Percentiles rank a stretch among this genome's conserved stretches.
Evolutionary conservation across 2,888 invertebrate genomes (phyloP).

Genomic region (Coecobrya sp.): DNA sequence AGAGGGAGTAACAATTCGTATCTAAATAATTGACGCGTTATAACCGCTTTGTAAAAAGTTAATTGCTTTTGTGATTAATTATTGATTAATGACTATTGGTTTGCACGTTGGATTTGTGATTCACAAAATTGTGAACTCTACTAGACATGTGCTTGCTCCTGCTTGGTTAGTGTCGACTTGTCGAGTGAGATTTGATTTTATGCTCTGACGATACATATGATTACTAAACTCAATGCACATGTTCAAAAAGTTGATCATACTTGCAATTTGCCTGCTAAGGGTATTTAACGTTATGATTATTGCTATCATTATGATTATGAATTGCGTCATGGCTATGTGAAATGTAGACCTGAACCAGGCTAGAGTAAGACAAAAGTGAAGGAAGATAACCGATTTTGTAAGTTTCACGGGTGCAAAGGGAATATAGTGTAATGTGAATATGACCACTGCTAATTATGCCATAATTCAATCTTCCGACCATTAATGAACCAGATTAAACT

Average conservation of each 20-base stretch:
- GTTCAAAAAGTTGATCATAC: conserved; percentile 1
- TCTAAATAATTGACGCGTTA: conserved; percentile 30
- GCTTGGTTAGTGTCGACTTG: not conserved
- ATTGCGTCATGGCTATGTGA: not conserved
- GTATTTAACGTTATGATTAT: not conserved
- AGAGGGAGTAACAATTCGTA: not conserved
- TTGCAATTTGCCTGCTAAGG: not conserved
- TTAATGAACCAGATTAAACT: conserved; percentile 19
- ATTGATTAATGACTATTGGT: conserved; percentile 52
- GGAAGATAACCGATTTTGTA: too few relatives aligned
- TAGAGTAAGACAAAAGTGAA: too few relatives aligned
- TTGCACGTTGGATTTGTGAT: not conserved
- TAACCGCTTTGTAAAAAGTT: conserved; percentile 38
- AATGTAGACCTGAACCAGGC: not conserved
- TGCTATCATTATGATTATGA: conserved; percentile 23
- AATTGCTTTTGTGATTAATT: conserved; percentile 58
- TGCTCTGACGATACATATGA: not conserved
- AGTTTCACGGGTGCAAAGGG: too few relatives aligned
- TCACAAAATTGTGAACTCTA: not conserved
- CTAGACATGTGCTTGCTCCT: not conserved
- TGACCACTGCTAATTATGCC: not conserved
- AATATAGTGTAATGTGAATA: too few relatives aligned
- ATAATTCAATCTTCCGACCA: not conserved
- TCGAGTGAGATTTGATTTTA: conserved; percentile 10
- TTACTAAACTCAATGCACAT: not conserved